These are phyloP conservation scores for Pseudopleuronectes americanus DNA, from an alignment of 2,797 vertebrate genomes.

Conservation along the genomic window DNA sequence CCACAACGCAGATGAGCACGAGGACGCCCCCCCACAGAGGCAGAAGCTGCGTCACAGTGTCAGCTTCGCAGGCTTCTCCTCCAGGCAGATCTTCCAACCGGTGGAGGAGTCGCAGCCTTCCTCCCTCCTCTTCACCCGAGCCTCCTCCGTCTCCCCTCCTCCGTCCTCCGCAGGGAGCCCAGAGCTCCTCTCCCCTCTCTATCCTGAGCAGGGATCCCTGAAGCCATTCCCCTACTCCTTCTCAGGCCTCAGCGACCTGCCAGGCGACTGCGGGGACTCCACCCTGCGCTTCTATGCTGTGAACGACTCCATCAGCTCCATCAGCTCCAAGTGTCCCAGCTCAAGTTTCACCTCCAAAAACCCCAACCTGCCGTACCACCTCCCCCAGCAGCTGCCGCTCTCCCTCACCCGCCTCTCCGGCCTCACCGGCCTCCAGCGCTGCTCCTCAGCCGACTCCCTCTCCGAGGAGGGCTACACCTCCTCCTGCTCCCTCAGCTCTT, in stretches of 20 bases:
- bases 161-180: conserved; percentile 74
- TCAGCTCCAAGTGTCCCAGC: not conserved
- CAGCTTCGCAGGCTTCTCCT: conserved; percentile 85
- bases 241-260: conserved; percentile 52
- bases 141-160: conserved; percentile 77
- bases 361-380: conserved; percentile 1
- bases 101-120: conserved; percentile 58
- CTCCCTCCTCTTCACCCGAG: conserved; percentile 69
- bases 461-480: conserved; percentile 88
- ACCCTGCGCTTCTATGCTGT: conserved; percentile 69
- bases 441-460: conserved; percentile 87
- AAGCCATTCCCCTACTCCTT: conserved; percentile 71
- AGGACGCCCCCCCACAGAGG: not conserved
- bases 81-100: conserved; percentile 67
- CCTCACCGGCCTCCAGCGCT: conserved; percentile 79
- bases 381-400: conserved; percentile 29
- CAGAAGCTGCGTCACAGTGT: conserved; percentile 82
- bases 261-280: conserved; percentile 18
- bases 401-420: conserved; percentile 50
- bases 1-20: conserved; percentile 84
- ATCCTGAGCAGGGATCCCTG: conserved; percentile 61
- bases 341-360: conserved; percentile 35
- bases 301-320: conserved; percentile 54
- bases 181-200: conserved; percentile 75
- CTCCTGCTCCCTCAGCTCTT: conserved; percentile 84